These are phyloP conservation scores for Argyra leucocephala DNA, from an alignment of 2,888 invertebrate species.

Conservation along the genomic window DNA sequence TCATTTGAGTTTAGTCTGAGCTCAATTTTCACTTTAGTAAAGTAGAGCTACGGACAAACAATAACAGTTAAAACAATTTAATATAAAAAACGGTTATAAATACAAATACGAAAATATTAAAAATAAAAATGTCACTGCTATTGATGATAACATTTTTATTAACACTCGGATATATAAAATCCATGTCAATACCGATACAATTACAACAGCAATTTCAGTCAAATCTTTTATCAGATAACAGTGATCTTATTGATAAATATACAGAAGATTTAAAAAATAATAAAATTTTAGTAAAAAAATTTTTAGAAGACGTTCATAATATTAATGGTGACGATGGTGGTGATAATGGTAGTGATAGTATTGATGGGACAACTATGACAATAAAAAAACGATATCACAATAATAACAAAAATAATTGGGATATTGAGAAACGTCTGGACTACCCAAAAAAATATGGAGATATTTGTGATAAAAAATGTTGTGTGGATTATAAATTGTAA, in stretches of 20 bases:
- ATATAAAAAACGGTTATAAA: neutral
- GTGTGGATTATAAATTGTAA: neutral
- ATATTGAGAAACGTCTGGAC: slow-evolving; percentile 4
- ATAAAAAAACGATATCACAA: neutral
- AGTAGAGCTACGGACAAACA: neutral
- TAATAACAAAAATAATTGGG: slow-evolving; percentile 14
- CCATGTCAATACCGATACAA: neutral
- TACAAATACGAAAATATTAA: too few species aligned
- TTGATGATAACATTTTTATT: slow-evolving; percentile 3
- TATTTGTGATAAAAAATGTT: slow-evolving; percentile 1
- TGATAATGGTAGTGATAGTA: slow-evolving; percentile 7
- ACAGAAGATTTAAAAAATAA: neutral
- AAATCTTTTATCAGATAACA: neutral
- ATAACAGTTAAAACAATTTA: neutral
- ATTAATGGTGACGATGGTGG: slow-evolving; percentile 7
- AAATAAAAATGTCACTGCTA: neutral
- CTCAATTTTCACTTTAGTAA: neutral
- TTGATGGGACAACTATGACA: neutral
- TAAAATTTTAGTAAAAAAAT: neutral
- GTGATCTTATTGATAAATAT: neutral
- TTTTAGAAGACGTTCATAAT: neutral
- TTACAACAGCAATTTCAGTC: neutral
- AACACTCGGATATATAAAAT: neutral
- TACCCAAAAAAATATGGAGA: slow-evolving; percentile 22
- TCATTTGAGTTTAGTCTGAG: neutral